phyloP scores from a whole-genome alignment of 1,140 invertebrate species.

The Ceratina japonica region DNA sequence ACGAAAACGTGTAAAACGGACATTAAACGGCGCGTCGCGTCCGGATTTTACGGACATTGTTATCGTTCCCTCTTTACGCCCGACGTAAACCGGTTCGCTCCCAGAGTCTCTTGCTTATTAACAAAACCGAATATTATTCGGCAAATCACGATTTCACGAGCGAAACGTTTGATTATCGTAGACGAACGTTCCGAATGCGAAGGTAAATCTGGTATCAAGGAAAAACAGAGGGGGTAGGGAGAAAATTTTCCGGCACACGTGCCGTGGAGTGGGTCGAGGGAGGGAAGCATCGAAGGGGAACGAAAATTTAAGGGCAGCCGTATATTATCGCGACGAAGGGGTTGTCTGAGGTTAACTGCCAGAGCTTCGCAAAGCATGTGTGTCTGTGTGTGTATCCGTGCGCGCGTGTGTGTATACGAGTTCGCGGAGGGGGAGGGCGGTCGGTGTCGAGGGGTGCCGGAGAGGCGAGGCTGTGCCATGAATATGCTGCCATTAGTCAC shows the following conservation, averaged over 20 bases:
- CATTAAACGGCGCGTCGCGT: not conserved
- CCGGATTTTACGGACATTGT: not conserved
- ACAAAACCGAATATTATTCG: not conserved
- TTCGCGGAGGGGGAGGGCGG: constrained; percentile 5
- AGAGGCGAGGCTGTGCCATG: constrained; percentile 56
- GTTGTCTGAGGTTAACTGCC: constrained; percentile 69
- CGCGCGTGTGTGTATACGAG: too few relatives aligned
- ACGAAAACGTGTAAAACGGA: constrained; percentile 9
- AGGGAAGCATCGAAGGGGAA: constrained; percentile 49
- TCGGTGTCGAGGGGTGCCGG: constrained; percentile 32
- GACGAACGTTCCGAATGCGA: not conserved
- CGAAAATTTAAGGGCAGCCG: constrained; percentile 65
- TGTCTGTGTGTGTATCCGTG: too few relatives aligned
- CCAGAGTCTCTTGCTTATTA: not conserved
- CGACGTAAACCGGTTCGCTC: too few relatives aligned
- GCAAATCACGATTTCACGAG: not conserved
- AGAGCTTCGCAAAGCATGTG: constrained; percentile 53
- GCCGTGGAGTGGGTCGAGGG: not conserved
- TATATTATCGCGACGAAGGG: constrained; percentile 66
- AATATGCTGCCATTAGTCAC: constrained; percentile 69
- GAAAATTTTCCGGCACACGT: constrained; percentile 35
- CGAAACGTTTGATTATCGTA: not conserved
- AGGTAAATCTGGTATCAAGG: not conserved
- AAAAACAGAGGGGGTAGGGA: too few relatives aligned
- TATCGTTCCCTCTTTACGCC: not conserved